Base-by-base conservation (phyloP, 2,113 vertebrate species). In the Verasper variegatus region DNA sequence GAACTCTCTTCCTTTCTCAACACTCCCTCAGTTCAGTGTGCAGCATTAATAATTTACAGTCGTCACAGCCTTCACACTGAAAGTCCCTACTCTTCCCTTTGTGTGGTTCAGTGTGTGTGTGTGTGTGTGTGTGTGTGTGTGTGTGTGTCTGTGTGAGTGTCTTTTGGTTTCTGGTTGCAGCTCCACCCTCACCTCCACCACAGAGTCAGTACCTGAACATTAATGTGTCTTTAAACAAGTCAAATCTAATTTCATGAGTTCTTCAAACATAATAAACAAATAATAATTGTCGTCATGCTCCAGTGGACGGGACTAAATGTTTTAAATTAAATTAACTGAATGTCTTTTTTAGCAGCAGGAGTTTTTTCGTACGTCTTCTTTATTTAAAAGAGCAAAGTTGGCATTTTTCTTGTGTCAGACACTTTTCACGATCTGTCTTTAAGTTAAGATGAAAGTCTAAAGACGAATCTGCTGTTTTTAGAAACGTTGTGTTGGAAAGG, bases 121-220 rank as follows among this genome's bases (percentile, higher is more conserved):
- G 9, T 37, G 14, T n/a, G 37, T 15, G 21, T 42, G 13, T 54
- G 20, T 21, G 64, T 58, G 15, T 35, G 20, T 27, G 12, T 51
- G 2, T 24, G 24, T 21, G 42, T 13, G 5, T 56, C 47, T 55
- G 4, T n/a, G n/a, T 27, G 42, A 5, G 5, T 60, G 52, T 55
- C 23, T 62, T 52, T 21, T 60, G 54, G 54, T 74, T 57, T 72
- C 55, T 67, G 68, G 64, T 79, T 74, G 60, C 63, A 45, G 51
- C 85, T 82, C 72, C 80, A 79, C 80, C 77, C 67, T 65, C 26
- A 61, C 62, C 23, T 78, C 27, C 57, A 26, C 60, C 59, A 10
- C 66, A 74, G 23, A 27, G 3, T 49, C 17, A 0, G 8, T 68
- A 37, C 59, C 42, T 70, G 42, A 2, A 58, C 35, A 79, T 76